Base-by-base conservation (phyloP, 2,888 invertebrate genomes). In the Mythimna impura region DNA sequence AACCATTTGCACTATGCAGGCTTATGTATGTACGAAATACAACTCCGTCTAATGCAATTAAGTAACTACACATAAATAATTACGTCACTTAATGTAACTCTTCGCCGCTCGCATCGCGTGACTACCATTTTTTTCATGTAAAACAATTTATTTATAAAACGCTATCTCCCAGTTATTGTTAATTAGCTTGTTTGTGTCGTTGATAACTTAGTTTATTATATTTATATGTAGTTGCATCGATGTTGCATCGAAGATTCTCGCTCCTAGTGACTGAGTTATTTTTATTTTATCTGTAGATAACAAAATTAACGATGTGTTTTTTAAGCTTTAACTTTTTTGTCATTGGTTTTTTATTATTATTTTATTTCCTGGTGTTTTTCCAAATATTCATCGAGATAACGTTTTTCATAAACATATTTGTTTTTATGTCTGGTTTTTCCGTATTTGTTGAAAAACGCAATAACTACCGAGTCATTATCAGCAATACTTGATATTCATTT, bases 131-230 rank as follows among this genome's bases (percentile, higher is more conserved):
- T 43, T 47, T 80, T 64, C 30, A 66, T 80, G 47, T 73, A 22
- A 65, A 77, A 78, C 50, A 73, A 36, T 74, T 66, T 81, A 82
- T 82, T 77, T 60, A 77, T 77, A 74, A 62, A 67, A 2, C 58
- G 22, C 34, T 80, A 80, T 78, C 77, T 43, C 58, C 65, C 20
- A 65, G 61, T 81, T 71, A 71, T 66, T 81, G 82, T 78, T 81
- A 81, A 81, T 81, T 70, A 73, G n/a, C 69, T 75, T 82, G 75
- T 81, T 75, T 81, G 62, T 78, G 67, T 68, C 12, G 55, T 3
- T n/a, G 73, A 78, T 81, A 78, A 68, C 20, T 47, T 22, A 40
- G 3, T 71, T 68, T 22, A 69, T 54, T 52, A 58, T 34, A 43
- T 47, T 30, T 54, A 30, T 47, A 25, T 20, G 34, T 47, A 30